These are phyloP conservation scores for Fabriciana adippe DNA, from an alignment of 2,888 invertebrate species.

Conservation along the genomic window DNA sequence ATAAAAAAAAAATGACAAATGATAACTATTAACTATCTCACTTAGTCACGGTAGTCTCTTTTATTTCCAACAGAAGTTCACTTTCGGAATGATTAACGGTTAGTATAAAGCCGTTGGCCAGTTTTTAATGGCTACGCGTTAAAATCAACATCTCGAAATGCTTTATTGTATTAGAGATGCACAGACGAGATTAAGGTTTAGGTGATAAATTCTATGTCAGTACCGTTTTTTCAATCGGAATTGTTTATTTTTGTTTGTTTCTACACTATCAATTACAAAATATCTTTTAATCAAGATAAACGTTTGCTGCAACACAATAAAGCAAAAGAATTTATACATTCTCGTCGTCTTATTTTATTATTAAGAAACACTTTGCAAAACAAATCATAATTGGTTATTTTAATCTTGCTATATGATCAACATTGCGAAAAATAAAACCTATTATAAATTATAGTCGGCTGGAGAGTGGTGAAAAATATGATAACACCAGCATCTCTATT, in stretches of 20 bases:
- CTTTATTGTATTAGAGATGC: conserved; percentile 16
- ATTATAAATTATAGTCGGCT: not conserved
- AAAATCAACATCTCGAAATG: conserved; percentile 18
- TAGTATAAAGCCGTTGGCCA: conserved; percentile 3
- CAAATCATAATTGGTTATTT: not conserved
- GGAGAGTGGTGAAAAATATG: not conserved
- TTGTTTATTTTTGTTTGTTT: conserved; percentile 10
- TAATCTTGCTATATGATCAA: not conserved
- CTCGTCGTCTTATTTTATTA: not conserved
- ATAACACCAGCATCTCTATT: not conserved
- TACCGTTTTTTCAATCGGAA: conserved; percentile 1
- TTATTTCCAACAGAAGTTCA: conserved; percentile 4
- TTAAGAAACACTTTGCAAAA: conserved; percentile 7
- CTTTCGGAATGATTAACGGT: conserved; percentile 20
- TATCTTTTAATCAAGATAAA: not conserved
- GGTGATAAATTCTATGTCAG: conserved; percentile 11
- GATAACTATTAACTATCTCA: not conserved
- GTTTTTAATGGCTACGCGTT: conserved; percentile 14
- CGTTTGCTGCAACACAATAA: not conserved
- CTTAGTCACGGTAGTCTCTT: not conserved
- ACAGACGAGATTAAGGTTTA: conserved; percentile 14
- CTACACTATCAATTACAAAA: not conserved
- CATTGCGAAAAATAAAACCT: not conserved
- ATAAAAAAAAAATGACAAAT: not conserved
- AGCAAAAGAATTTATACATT: not conserved